Percentiles rank a stretch among this genome's conserved stretches.
These are phyloP conservation scores for Mactra quadrangularis DNA, from an alignment of 1,140 invertebrate species.

Conservation along the genomic window DNA sequence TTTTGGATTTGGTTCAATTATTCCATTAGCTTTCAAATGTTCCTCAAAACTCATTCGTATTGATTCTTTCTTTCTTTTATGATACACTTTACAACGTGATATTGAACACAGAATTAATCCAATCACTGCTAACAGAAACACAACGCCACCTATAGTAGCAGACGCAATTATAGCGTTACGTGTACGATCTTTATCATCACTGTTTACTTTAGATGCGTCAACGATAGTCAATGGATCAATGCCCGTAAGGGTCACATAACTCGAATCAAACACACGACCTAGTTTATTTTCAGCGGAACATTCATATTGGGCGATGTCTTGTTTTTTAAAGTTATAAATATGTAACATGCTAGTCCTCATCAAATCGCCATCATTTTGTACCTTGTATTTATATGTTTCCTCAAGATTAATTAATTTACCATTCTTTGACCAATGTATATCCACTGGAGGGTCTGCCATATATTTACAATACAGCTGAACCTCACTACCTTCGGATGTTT, in stretches of 20 bases:
- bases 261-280: conserved; percentile 69
- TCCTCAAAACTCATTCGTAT: conserved; percentile 71
- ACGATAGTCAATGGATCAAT: conserved; percentile 53
- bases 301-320: conserved; percentile 72
- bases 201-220: neutral
- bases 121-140: conserved; percentile 65
- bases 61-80: conserved; percentile 65
- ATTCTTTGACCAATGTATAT: conserved; percentile 67
- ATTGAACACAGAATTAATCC: conserved; percentile 64
- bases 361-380: conserved; percentile 34
- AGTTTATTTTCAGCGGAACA: conserved; percentile 75
- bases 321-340: conserved; percentile 68
- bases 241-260: conserved; percentile 69
- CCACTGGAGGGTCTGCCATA: conserved; percentile 66
- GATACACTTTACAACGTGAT: conserved; percentile 55
- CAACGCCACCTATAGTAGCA: conserved; percentile 69
- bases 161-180: conserved; percentile 69
- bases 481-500: conserved; percentile 50
- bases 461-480: conserved; percentile 70
- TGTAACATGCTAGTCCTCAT: conserved; percentile 56
- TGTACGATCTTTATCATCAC: conserved; percentile 32
- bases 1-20: conserved; percentile 44
- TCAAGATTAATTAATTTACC: conserved; percentile 46
- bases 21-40: conserved; percentile 70
- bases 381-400: conserved; percentile 64